phyloP scores from a whole-genome alignment of 2,797 vertebrate species.

The Clamator glandarius region DNA sequence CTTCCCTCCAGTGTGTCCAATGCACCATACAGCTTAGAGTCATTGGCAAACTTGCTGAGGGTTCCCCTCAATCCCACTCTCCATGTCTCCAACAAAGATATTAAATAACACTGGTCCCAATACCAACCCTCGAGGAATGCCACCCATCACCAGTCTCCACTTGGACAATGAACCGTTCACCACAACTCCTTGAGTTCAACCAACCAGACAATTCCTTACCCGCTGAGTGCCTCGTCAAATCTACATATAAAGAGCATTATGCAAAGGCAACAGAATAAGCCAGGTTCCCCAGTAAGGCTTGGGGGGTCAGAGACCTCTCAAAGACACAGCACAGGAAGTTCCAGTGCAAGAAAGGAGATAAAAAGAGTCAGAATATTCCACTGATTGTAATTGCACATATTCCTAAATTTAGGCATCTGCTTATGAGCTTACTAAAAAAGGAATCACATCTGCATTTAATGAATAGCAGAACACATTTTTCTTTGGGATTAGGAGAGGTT shows the following conservation, averaged over 20 bases:
- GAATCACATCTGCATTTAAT: constrained; percentile 40
- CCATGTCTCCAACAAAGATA: no score
- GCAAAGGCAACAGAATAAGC: background rate
- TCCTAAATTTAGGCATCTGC: constrained; percentile 45
- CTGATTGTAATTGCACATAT: background rate
- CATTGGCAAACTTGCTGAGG: no score
- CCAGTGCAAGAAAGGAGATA: background rate
- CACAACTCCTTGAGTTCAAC: no score
- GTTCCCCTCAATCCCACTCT: no score
- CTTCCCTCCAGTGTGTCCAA: no score
- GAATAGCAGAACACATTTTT: constrained; percentile 15
- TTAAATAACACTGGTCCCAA: no score
- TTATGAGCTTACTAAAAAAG: constrained; percentile 24
- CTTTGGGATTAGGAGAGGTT: background rate
- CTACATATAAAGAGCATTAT: background rate
- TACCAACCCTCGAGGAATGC: no score
- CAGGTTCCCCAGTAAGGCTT: background rate
- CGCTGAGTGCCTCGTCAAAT: background rate
- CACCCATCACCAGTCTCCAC: no score
- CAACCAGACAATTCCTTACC: no score
- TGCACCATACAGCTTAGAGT: no score
- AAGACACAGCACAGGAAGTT: background rate
- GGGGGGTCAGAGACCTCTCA: background rate
- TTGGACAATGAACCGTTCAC: no score
- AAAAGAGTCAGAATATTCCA: background rate